Evolutionary conservation across 1,140 invertebrate species (phyloP).

Genomic region (Bombyx mandarina): DNA sequence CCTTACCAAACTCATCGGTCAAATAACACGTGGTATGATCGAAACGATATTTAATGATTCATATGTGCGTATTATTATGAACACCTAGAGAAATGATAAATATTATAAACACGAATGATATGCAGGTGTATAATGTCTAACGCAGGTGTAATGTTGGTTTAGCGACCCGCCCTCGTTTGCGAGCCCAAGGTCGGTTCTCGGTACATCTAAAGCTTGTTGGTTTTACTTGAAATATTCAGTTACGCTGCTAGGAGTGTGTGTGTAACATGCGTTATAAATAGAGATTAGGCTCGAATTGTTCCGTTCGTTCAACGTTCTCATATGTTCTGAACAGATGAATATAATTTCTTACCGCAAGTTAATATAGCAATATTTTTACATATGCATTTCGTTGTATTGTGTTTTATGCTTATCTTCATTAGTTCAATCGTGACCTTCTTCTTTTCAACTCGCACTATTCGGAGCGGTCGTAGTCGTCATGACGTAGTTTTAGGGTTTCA

Average conservation of each 20-base stretch:
- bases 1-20: too few relatives aligned
- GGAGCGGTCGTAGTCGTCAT: too few relatives aligned
- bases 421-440: too few relatives aligned
- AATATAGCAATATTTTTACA: conserved; percentile 3
- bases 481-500: too few relatives aligned
- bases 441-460: too few relatives aligned
- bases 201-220: conserved; percentile 33
- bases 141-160: conserved; percentile 8
- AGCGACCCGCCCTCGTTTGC: conserved; percentile 26
- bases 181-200: conserved; percentile 31
- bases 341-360: conserved; percentile 60
- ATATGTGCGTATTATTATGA: not conserved
- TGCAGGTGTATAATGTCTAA: too few relatives aligned
- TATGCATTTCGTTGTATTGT: too few relatives aligned
- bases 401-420: too few relatives aligned
- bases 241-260: conserved; percentile 41
- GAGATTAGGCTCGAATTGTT: conserved; percentile 46
- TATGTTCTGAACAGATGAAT: conserved; percentile 49
- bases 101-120: too few relatives aligned
- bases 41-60: conserved; percentile 4
- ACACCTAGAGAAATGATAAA: not conserved
- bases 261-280: conserved; percentile 51
- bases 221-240: conserved; percentile 58
- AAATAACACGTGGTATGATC: not conserved
- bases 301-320: conserved; percentile 25